Conservation (phyloP, 2,888 invertebrate genomes). For the Nudaria mundana region DNA sequence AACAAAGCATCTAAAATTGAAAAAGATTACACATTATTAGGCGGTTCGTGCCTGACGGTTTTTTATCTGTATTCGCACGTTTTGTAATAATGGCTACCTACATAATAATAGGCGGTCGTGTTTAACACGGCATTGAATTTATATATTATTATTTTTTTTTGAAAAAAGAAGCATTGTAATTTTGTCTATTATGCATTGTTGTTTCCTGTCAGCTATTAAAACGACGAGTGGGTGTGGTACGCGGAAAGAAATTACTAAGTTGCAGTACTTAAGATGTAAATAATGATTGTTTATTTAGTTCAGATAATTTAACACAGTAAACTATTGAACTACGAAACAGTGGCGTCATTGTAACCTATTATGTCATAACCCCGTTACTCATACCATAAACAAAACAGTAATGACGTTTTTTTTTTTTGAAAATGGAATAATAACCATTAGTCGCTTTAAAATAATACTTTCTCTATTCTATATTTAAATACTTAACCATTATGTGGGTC, state of each 20-base stretch:
- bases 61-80: constrained; percentile 34
- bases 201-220: constrained; percentile 27
- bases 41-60: constrained; percentile 25
- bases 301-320: constrained; percentile 1
- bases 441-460: constrained; percentile 20
- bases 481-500: constrained; percentile 28
- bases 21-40: constrained; percentile 18
- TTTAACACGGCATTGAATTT: constrained; percentile 35
- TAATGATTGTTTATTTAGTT: not conserved
- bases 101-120: constrained; percentile 39
- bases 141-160: constrained; percentile 17
- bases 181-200: constrained; percentile 15
- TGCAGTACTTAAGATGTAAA: not conserved
- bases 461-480: constrained; percentile 34
- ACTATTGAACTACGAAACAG: constrained; percentile 14
- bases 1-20: constrained; percentile 1
- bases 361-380: constrained; percentile 21
- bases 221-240: not conserved
- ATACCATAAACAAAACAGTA: constrained; percentile 26
- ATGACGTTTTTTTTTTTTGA: constrained; percentile 21
- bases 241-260: not conserved
- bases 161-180: constrained; percentile 25
- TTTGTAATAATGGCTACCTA: constrained; percentile 29
- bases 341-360: constrained; percentile 16
- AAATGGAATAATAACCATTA: constrained; percentile 26